Conservation (phyloP, 2,113 vertebrate species). For the Mohoua ochrocephala region DNA sequence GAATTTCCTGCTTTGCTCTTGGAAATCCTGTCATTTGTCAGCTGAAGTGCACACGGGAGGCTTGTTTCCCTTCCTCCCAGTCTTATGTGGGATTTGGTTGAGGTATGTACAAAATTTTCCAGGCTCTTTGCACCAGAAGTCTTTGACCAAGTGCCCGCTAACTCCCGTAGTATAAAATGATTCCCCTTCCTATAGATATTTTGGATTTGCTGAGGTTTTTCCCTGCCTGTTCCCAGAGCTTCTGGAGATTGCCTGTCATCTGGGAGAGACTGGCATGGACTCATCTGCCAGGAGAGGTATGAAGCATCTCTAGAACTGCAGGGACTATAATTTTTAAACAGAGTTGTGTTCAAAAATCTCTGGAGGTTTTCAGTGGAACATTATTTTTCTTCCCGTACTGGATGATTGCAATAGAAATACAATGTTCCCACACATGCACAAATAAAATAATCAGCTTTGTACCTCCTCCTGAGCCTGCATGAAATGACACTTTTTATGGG, state of each 20-base stretch:
- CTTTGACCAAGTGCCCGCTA: not conserved
- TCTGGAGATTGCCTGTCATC: not conserved
- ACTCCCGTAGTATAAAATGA: not conserved
- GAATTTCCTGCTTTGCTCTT: slow-evolving; percentile 11
- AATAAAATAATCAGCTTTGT: not conserved
- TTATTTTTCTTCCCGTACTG: not conserved
- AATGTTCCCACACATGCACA: not conserved
- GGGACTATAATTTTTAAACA: not conserved
- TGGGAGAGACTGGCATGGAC: not conserved
- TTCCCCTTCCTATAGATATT: not conserved
- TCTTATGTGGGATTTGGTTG: not conserved
- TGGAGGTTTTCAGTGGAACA: not conserved
- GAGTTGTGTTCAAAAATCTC: not conserved
- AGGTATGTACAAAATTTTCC: slow-evolving; percentile 1
- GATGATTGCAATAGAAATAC: not conserved
- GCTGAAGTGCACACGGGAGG: not conserved
- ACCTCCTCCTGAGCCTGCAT: not conserved
- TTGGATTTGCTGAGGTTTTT: not conserved
- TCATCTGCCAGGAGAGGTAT: not conserved
- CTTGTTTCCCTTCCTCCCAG: not conserved
- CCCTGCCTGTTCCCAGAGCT: not conserved
- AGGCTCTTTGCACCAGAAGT: not conserved
- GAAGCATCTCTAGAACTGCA: not conserved
- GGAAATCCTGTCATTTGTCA: not conserved
- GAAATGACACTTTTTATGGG: not conserved